Conservation (phyloP, 2,113 vertebrate species). For the Callopanchax toddi region DNA sequence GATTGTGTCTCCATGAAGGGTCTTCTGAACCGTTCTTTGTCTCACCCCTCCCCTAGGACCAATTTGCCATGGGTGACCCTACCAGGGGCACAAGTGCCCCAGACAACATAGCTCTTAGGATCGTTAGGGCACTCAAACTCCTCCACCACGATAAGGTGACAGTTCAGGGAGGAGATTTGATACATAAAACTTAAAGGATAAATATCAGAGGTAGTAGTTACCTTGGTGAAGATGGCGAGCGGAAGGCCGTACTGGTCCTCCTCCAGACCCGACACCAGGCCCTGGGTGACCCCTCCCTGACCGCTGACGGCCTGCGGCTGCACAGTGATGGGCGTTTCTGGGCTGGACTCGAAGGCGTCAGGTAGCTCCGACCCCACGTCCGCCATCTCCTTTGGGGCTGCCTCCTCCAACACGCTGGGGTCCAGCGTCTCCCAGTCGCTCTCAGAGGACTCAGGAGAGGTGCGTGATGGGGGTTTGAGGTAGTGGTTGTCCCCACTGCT, state of each 20-base stretch:
- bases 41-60: too few species aligned
- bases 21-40: too few species aligned
- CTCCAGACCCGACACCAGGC: slow-evolving; percentile 90
- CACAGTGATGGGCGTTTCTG: slow-evolving; percentile 83
- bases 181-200: too few species aligned
- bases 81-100: too few species aligned
- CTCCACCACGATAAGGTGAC: too few species aligned
- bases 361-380: slow-evolving; percentile 51
- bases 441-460: slow-evolving; percentile 89
- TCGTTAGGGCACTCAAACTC: too few species aligned
- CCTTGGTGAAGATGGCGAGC: slow-evolving; percentile 95
- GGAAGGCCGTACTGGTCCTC: slow-evolving; percentile 95
- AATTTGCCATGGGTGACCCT: too few species aligned
- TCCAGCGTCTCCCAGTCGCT: slow-evolving; percentile 98
- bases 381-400: slow-evolving; percentile 54
- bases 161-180: too few species aligned
- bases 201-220: too few species aligned
- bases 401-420: slow-evolving; percentile 86
- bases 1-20: too few species aligned
- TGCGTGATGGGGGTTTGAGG: slow-evolving; percentile 79
- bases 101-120: too few species aligned
- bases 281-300: slow-evolving; percentile 80
- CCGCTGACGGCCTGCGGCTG: slow-evolving; percentile 71
- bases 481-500: slow-evolving; percentile 55
- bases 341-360: slow-evolving; percentile 67